Evolutionary conservation across 2,888 invertebrate genomes (phyloP).

Genomic region (Urechis unicinctus): DNA sequence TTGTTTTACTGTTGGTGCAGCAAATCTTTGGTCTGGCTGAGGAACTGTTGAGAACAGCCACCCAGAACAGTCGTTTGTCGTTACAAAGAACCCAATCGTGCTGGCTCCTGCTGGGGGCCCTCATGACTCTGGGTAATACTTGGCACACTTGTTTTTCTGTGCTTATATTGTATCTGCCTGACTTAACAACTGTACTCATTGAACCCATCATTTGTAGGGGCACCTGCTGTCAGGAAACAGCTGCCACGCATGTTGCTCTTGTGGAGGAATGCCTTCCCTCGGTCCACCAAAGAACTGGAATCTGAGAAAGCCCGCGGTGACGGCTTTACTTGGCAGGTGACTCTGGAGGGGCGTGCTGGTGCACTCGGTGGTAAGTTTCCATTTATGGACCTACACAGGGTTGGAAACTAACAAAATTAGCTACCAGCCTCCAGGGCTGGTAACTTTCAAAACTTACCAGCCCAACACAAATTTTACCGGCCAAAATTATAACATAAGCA

Average conservation of each 20-base stretch:
- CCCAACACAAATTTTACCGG: too few species aligned
- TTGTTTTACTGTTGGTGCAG: too few species aligned
- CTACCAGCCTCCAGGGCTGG: too few species aligned
- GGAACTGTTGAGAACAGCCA: slow-evolving; percentile 88
- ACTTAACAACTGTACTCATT: neutral
- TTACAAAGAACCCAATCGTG: slow-evolving; percentile 93
- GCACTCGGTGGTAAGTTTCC: slow-evolving; percentile 65
- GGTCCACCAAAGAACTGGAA: slow-evolving; percentile 91
- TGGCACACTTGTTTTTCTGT: too few species aligned
- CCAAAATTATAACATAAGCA: too few species aligned
- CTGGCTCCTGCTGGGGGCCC: slow-evolving; percentile 93
- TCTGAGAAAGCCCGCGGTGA: slow-evolving; percentile 90
- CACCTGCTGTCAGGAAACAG: slow-evolving; percentile 84
- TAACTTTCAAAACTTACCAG: too few species aligned
- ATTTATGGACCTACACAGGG: too few species aligned
- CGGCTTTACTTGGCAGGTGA: slow-evolving; percentile 95
- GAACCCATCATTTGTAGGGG: slow-evolving; percentile 56
- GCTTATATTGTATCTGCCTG: neutral
- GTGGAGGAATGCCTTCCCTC: slow-evolving; percentile 96
- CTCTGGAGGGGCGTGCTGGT: slow-evolving; percentile 90
- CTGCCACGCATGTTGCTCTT: slow-evolving; percentile 86
- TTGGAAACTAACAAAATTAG: too few species aligned
- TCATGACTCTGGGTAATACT: slow-evolving; percentile 79
- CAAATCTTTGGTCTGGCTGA: slow-evolving; percentile 93
- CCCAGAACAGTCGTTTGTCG: slow-evolving; percentile 91